phyloP scores from a whole-genome alignment of 2,113 vertebrate species.

The Pelodiscus sinensis region DNA sequence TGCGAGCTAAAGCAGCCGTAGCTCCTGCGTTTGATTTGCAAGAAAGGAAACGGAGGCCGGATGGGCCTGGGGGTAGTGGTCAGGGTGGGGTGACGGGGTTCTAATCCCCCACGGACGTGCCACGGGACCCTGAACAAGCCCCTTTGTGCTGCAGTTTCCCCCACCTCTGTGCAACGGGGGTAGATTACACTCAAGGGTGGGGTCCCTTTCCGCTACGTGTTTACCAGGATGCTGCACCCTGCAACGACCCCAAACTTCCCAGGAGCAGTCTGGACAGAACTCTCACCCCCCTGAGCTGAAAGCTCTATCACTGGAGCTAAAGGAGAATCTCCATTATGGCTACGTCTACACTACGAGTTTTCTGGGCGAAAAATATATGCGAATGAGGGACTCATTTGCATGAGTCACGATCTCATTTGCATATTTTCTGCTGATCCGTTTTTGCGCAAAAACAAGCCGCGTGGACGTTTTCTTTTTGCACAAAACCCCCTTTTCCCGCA shows the following conservation, averaged over 20 bases:
- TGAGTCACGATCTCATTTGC: no score
- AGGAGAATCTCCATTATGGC: not conserved
- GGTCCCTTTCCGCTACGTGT: not conserved
- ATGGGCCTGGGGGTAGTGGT: not conserved
- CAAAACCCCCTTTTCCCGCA: no score
- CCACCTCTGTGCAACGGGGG: not conserved
- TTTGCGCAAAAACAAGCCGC: no score
- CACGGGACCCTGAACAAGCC: not conserved
- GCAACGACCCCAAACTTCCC: not conserved
- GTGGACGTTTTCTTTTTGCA: no score
- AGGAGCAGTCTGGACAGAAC: not conserved
- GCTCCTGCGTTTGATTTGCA: not conserved
- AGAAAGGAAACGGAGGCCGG: not conserved
- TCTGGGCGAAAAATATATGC: no score
- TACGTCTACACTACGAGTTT: no score
- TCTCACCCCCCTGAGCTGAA: not conserved
- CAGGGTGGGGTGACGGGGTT: not conserved
- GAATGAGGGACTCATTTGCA: no score
- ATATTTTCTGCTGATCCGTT: no score
- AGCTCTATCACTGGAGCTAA: not conserved
- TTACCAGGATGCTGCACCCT: not conserved
- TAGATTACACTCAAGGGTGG: not conserved
- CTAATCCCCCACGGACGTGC: not conserved
- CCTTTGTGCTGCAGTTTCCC: not conserved
- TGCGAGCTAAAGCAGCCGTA: fast-evolving